Percentiles rank a stretch among this genome's conserved stretches.
Conservation (phyloP, 2,888 invertebrate species). For the Synergus japonicus region DNA sequence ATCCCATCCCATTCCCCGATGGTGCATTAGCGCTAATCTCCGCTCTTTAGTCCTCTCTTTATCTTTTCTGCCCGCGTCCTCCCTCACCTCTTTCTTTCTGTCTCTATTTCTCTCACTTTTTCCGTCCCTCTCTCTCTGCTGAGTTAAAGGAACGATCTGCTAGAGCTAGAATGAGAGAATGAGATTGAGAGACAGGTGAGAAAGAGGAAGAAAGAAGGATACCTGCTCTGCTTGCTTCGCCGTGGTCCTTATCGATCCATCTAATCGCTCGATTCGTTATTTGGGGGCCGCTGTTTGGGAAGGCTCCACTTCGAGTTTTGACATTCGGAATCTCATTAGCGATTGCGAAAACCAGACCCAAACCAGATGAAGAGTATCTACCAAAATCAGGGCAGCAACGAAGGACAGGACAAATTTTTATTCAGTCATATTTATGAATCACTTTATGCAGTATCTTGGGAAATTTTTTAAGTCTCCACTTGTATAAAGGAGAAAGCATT, state of each 20-base stretch:
- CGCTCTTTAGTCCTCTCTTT: conserved; percentile 77
- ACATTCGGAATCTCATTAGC: conserved; percentile 77
- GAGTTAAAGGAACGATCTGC: conserved; percentile 79
- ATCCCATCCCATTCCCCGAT: conserved; percentile 67
- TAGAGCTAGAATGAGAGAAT: conserved; percentile 77
- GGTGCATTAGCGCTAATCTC: conserved; percentile 78
- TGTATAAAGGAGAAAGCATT: too few relatives aligned
- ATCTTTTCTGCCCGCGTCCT: conserved; percentile 65
- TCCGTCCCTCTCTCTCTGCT: neutral
- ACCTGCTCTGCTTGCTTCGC: conserved; percentile 63
- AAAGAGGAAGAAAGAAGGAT: conserved; percentile 40
- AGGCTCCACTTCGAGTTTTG: conserved; percentile 72
- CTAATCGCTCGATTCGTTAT: conserved; percentile 74
- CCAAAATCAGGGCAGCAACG: conserved; percentile 33
- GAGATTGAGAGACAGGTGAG: conserved; percentile 36
- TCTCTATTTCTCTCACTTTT: conserved; percentile 38
- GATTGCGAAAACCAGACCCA: conserved; percentile 68
- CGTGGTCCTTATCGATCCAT: conserved; percentile 61
- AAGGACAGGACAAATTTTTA: neutral
- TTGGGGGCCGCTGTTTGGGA: conserved; percentile 61
- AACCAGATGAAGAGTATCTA: conserved; percentile 44
- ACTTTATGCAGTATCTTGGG: neutral
- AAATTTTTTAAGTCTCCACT: too few relatives aligned
- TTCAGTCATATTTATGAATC: neutral
- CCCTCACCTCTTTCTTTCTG: conserved; percentile 28